A percentile compares a stretch with the other conserved stretches of the same genome.
Conservation (phyloP, 2,888 invertebrate species). For the Ctena decussata region DNA sequence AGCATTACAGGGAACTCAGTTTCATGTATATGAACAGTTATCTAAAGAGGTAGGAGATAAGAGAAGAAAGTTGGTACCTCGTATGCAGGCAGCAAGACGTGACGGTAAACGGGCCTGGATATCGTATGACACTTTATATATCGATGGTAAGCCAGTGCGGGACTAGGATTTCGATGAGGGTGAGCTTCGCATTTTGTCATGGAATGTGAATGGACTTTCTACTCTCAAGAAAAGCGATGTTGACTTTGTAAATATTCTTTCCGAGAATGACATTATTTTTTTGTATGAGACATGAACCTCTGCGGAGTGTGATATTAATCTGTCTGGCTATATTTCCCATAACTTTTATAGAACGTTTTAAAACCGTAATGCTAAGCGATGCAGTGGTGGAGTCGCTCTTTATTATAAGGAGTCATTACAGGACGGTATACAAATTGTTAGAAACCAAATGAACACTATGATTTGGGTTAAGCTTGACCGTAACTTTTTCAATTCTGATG, state of each 20-base stretch:
- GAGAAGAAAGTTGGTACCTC: background rate
- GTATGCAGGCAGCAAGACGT: constrained; percentile 8
- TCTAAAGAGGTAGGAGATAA: constrained; percentile 14
- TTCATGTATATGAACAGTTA: constrained; percentile 14
- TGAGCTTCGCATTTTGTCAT: background rate
- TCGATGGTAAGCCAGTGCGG: background rate
- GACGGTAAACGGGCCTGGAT: constrained; percentile 27
- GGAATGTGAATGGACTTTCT: constrained; percentile 20
- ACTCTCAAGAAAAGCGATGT: background rate
- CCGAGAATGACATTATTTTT: constrained; percentile 19
- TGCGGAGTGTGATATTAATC: background rate
- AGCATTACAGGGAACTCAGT: background rate
- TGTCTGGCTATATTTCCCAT: background rate
- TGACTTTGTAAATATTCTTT: background rate
- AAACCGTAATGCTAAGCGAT: constrained; percentile 12
- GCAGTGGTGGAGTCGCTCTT: constrained; percentile 22
- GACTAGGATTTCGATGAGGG: constrained; percentile 1
- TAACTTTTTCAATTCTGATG: background rate
- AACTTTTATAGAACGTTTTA: constrained; percentile 15
- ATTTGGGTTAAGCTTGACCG: constrained; percentile 21
- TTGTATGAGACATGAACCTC: constrained; percentile 19
- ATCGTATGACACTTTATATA: constrained; percentile 13
- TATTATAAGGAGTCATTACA: constrained; percentile 1
- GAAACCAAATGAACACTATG: constrained; percentile 7
- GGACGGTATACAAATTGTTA: constrained; percentile 8